Evolutionary conservation across 1,140 invertebrate species (phyloP).

Genomic region (Helicoverpa armigera): DNA sequence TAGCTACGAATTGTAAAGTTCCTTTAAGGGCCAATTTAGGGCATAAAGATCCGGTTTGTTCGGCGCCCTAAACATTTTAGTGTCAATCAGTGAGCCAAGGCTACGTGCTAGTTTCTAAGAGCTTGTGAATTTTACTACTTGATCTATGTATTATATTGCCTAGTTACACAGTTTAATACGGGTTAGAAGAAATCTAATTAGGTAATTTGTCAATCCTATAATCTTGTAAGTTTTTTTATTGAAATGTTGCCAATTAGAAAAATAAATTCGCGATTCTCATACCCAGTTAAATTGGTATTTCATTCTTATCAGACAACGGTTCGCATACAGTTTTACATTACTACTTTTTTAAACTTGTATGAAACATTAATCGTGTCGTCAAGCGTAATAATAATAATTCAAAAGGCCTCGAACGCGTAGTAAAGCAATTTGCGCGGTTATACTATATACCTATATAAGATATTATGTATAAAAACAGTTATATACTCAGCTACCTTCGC

Average conservation of each 20-base stretch:
- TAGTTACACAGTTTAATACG: not conserved
- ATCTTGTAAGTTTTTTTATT: not conserved
- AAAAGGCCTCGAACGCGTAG: slow-evolving; percentile 46
- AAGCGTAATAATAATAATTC: slow-evolving; percentile 47
- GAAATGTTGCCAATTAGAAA: too few species aligned
- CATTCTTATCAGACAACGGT: slow-evolving; percentile 29
- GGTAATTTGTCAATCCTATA: not conserved
- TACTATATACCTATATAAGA: slow-evolving; percentile 13
- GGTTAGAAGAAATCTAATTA: too few species aligned
- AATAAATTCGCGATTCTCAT: slow-evolving; percentile 1
- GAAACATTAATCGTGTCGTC: slow-evolving; percentile 40
- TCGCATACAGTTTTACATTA: slow-evolving; percentile 3
- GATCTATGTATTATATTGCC: not conserved
- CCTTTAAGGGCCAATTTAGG: slow-evolving; percentile 76
- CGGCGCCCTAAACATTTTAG: slow-evolving; percentile 66
- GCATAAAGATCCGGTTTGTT: slow-evolving; percentile 73
- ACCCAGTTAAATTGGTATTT: slow-evolving; percentile 1
- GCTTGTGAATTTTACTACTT: slow-evolving; percentile 14
- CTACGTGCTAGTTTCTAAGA: slow-evolving; percentile 54
- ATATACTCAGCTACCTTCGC: slow-evolving; percentile 17
- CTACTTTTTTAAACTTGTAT: slow-evolving; percentile 8
- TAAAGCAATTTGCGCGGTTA: slow-evolving; percentile 50
- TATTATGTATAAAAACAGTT: slow-evolving; percentile 5
- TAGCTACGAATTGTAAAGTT: slow-evolving; percentile 70
- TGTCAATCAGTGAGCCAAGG: slow-evolving; percentile 68